phyloP scores from a whole-genome alignment of 2,797 vertebrate species.

The Eulemur coronatus region DNA sequence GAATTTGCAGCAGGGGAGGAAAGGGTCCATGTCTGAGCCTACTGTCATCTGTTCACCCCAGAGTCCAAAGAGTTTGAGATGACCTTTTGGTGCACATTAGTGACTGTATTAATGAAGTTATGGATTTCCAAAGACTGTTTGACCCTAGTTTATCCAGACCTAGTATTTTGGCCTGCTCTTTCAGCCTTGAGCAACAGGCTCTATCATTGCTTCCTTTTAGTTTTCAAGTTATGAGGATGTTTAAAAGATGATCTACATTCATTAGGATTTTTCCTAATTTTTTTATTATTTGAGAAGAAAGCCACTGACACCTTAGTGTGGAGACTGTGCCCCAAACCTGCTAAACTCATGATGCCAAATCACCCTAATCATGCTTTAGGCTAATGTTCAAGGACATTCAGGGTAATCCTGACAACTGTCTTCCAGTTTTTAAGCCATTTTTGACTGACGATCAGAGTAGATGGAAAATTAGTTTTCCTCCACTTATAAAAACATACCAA shows the following conservation, averaged over 20 bases:
- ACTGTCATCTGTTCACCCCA: background rate
- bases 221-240: background rate
- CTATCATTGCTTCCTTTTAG: background rate
- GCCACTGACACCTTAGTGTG: background rate
- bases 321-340: background rate
- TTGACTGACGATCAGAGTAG: constrained; percentile 10
- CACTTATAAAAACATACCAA: constrained; percentile 33
- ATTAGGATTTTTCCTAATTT: constrained; percentile 26
- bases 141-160: background rate
- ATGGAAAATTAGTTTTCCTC: constrained; percentile 29
- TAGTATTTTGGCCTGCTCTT: background rate
- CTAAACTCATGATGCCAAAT: background rate
- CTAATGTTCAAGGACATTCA: background rate
- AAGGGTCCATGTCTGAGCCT: background rate
- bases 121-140: background rate
- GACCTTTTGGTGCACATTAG: background rate
- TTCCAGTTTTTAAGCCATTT: constrained; percentile 46
- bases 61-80: background rate
- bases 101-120: background rate
- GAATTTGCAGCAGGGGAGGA: background rate
- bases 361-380: background rate
- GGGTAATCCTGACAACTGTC: background rate
- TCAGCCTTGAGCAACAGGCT: background rate
- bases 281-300: background rate
- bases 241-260: constrained; percentile 6